phyloP scores from a whole-genome alignment of 2,797 vertebrate species.

The Telmatherina bonti region DNA sequence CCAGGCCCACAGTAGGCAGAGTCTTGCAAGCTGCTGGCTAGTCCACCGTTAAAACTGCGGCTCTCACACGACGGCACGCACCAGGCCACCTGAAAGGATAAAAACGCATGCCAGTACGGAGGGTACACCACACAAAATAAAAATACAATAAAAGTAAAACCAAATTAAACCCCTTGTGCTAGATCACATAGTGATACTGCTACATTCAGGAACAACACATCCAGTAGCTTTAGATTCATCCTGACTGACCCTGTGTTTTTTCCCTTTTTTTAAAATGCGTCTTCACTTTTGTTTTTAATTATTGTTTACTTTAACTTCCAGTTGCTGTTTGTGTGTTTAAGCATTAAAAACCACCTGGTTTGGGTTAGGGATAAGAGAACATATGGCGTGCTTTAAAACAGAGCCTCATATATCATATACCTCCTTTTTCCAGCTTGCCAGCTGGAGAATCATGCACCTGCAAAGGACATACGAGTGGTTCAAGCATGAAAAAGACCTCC shows the following conservation, averaged over 20 bases:
- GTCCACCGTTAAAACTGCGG: too few relatives aligned
- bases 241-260: not conserved
- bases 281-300: not conserved
- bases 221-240: not conserved
- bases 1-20: too few relatives aligned
- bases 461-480: not conserved
- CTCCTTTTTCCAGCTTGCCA: not conserved
- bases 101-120: too few relatives aligned
- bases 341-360: not conserved
- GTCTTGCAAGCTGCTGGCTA: too few relatives aligned
- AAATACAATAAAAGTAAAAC: too few relatives aligned
- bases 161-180: too few relatives aligned
- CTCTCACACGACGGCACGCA: too few relatives aligned
- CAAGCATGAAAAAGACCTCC: conserved; percentile 2
- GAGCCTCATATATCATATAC: not conserved
- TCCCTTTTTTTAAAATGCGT: not conserved
- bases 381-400: conserved; percentile 3
- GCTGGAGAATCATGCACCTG: not conserved
- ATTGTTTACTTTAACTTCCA: not conserved
- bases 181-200: too few relatives aligned
- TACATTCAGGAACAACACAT: too few relatives aligned
- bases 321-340: not conserved
- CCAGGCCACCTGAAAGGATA: too few relatives aligned
- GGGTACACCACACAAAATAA: too few relatives aligned
- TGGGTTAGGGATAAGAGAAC: not conserved